These are phyloP conservation scores for Hippocampus kuda DNA, from an alignment of 2,797 vertebrate genomes.

Conservation along the genomic window DNA sequence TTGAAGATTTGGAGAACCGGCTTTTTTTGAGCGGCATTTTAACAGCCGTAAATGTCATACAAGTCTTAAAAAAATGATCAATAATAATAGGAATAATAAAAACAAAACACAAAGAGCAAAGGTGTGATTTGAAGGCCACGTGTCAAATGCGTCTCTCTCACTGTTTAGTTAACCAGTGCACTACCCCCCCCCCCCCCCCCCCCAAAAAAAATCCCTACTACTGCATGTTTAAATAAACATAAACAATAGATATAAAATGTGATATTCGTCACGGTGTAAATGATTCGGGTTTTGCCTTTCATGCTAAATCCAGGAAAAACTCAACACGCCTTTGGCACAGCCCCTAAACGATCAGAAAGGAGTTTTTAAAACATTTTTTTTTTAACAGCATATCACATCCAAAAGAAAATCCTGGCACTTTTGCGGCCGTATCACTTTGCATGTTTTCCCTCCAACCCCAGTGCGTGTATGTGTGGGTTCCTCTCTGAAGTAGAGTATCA, in stretches of 20 bases:
- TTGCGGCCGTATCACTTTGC: constrained; percentile 57
- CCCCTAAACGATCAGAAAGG: constrained; percentile 34
- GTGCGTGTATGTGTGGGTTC: constrained; percentile 48
- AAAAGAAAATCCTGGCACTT: constrained; percentile 44
- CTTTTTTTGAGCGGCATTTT: background rate
- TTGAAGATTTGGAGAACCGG: background rate
- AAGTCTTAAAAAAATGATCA: no score
- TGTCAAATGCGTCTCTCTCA: no score
- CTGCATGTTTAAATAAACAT: constrained; percentile 1
- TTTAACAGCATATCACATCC: constrained; percentile 38
- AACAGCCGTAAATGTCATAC: no score
- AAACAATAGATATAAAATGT: constrained; percentile 19
- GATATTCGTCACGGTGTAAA: constrained; percentile 33
- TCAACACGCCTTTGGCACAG: constrained; percentile 47
- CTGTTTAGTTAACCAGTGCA: background rate
- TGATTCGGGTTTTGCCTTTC: constrained; percentile 24
- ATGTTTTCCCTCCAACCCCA: constrained; percentile 61
- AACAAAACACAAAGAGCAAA: no score
- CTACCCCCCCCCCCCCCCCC: no score
- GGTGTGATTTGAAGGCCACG: no score
- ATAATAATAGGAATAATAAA: no score
- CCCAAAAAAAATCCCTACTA: background rate
- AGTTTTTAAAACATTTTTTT: constrained; percentile 4
- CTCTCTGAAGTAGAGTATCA: constrained; percentile 53
- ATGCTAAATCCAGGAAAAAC: constrained; percentile 39